Conservation (phyloP, 2,888 invertebrate genomes). For the Macrosiphum euphorbiae region DNA sequence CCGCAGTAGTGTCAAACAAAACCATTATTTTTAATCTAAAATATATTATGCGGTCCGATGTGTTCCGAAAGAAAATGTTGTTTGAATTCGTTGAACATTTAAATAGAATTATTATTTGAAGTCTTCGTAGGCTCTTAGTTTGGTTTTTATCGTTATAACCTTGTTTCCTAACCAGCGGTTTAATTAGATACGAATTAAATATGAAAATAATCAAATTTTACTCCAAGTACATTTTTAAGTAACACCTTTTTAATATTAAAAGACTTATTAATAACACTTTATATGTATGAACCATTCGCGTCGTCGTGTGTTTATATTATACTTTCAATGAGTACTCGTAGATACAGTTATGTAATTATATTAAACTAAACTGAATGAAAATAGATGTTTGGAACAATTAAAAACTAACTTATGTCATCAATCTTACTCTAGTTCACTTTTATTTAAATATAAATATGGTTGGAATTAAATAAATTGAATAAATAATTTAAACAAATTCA, state of each 20-base stretch:
- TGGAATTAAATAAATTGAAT: background rate
- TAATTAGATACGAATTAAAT: background rate
- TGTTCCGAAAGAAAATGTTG: background rate
- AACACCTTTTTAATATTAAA: background rate
- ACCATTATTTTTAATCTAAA: slow-evolving; percentile 13
- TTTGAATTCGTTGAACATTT: background rate
- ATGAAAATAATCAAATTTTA: background rate
- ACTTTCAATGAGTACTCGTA: background rate
- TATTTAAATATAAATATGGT: background rate
- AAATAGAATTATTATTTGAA: background rate
- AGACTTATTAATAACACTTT: background rate
- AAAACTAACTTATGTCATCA: background rate
- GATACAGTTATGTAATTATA: background rate
- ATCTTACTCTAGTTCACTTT: background rate
- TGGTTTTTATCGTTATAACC: background rate
- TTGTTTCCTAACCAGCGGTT: background rate
- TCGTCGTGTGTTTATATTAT: background rate
- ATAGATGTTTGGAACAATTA: background rate
- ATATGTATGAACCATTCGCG: too few relatives aligned
- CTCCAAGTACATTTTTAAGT: background rate
- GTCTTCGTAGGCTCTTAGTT: background rate
- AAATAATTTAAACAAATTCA: too few relatives aligned
- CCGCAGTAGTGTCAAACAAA: background rate
- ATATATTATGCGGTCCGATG: background rate
- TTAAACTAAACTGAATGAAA: background rate